Evolutionary conservation across 2,113 vertebrate species (phyloP), one percentile per base, ranked within the genome.

Genomic region (Hydrochoerus hydrochaeris): DNA sequence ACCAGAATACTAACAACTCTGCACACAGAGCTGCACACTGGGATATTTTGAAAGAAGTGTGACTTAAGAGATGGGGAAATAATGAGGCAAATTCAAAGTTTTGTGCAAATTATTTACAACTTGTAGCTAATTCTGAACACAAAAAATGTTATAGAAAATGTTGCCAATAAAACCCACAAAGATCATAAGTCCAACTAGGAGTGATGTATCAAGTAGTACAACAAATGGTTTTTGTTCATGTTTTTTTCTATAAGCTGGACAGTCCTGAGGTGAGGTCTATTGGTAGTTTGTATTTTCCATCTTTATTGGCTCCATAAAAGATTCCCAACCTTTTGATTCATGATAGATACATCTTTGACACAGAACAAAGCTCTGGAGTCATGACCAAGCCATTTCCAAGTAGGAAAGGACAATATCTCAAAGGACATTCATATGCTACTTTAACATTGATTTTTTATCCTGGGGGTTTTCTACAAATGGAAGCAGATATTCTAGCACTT

Each of bases 151-250:
- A n/a, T 4, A 80, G 62, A 65, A 81, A 87, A 91, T 24, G 38
- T 4, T 94, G 73, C 78, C 62, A 90, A 7, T 63, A 94, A 81
- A 94, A n/a, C 49, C 73, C 91, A 95, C 67, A 90, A 88, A 91
- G 46, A 81, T 71, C 78, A 96, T 24, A 87, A 94, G 65, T 75
- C 60, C 65, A 87, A 86, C 20, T 41, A 87, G n/a, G 30, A 52
- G 30, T 24, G 49, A 7, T 77, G 49, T n/a, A 9, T 49, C 78
- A 95, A 57, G 5, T 54, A 93, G n/a, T n/a, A n/a, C n/a, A n/a
- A n/a, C 65, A 86, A 11, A 80, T 90, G 22, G 4, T 35, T 86
- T 92, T 10, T 58, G 85, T 11, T 52, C 9, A 19, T 63, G 35
- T 73, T 22, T 84, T 84, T 78, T 62, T 82, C 28, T 91, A 2